Conservation (phyloP, 2,797 vertebrate genomes). For the Bradypodion pumilum region DNA sequence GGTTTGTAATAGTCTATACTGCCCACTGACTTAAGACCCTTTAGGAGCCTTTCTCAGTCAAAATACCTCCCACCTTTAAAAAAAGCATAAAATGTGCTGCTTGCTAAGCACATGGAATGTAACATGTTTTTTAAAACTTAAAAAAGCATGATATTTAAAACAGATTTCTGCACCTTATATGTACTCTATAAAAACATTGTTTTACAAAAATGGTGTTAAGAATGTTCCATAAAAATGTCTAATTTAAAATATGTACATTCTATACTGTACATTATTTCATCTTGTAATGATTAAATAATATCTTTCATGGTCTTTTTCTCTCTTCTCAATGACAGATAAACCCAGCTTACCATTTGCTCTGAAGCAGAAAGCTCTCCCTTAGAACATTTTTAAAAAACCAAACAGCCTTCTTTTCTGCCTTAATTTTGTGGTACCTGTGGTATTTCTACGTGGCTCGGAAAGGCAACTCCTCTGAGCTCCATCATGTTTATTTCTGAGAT, state of each 20-base stretch:
- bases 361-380: conserved; percentile 38
- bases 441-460: neutral
- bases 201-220: conserved; percentile 59
- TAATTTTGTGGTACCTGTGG: neutral
- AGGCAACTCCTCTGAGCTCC: neutral
- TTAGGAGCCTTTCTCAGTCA: conserved; percentile 14
- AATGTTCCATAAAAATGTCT: conserved; percentile 51
- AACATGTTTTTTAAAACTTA: conserved; percentile 39
- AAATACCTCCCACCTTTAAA: conserved; percentile 27
- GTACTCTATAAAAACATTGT: conserved; percentile 48
- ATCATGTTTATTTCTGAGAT: conserved; percentile 20
- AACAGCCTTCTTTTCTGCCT: conserved; percentile 37
- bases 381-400: neutral
- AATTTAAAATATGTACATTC: conserved; percentile 63
- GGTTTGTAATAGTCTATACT: conserved; percentile 15
- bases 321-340: conserved; percentile 31
- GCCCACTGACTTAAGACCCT: conserved; percentile 27
- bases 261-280: conserved; percentile 17
- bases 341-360: conserved; percentile 34
- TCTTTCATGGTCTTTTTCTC: conserved; percentile 16
- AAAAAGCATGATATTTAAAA: conserved; percentile 44
- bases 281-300: conserved; percentile 47
- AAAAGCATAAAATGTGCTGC: conserved; percentile 33
- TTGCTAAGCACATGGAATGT: conserved; percentile 55
- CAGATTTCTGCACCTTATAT: conserved; percentile 50